Evolutionary conservation across 2,797 vertebrate species (phyloP), one percentile per base, ranked within the genome.

Genomic region (Chrysocyon brachyurus): DNA sequence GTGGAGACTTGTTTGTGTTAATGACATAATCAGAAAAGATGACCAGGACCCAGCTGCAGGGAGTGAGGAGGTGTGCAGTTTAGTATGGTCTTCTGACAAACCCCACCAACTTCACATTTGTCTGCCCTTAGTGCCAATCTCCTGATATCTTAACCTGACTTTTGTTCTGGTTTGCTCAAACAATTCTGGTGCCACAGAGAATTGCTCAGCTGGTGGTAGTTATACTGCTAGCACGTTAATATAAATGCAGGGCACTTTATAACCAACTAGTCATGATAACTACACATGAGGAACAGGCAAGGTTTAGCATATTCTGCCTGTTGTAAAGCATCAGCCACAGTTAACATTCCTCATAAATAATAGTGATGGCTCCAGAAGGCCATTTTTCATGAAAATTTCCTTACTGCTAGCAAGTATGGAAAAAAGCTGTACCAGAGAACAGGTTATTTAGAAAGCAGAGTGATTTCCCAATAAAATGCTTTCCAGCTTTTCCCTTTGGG

Each of bases 91-190:
- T 97, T 98, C 31, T 94, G 91, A 96, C 72, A 94, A 85, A 87
- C 52, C 85, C 85, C 95, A 73, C 89, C 19, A 94, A 14, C 91
- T 98, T 97, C 98, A 95, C 2, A 28, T 96, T 98, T n/a, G 8
- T 97, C 95, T 98, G 95, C 52, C 59, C 16, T 36, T 84, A 84
- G 19, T 92, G 89, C 59, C 87, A 96, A 96, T 97, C 97, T 86
- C 96, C 64, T 98, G 95, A 89, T 98, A 87, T 97, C 96, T 91
- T 97, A 97, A 98, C 94, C 96, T 97, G 96, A 97, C 95, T 98
- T 98, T 97, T 97, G 96, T 98, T 98, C 17, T 82, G 59, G 75
- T 95, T 96, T 96, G 90, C 0, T 73, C 68, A 96, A 84, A 97
- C 24, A 78, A 81, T 97, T 96, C 7, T 86, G 68, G 92, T 68